Percentiles rank a stretch among this genome's conserved stretches.
Evolutionary conservation across 2,113 vertebrate species (phyloP).

Genomic region (Amblyopsis rosae): DNA sequence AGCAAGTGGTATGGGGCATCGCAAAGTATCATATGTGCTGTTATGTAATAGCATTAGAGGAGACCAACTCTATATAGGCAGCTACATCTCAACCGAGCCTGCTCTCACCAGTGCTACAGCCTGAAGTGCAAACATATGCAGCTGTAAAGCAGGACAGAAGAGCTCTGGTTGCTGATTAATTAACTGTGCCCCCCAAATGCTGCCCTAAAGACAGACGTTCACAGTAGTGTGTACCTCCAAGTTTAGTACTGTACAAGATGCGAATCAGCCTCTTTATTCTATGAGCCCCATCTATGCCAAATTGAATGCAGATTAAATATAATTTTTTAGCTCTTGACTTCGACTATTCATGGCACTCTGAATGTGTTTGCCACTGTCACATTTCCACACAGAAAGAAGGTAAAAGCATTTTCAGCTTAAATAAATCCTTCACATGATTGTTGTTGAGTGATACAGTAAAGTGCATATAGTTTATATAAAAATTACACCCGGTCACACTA

Average conservation of each 20-base stretch:
- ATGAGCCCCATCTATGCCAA: conserved; percentile 95
- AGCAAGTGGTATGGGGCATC: background rate
- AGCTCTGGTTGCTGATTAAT: conserved; percentile 94
- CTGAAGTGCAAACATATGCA: conserved; percentile 94
- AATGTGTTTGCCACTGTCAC: conserved; percentile 79
- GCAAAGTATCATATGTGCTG: conserved; percentile 6
- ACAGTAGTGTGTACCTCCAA: conserved; percentile 85
- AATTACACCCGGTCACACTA: background rate
- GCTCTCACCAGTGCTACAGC: conserved; percentile 85
- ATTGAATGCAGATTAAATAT: conserved; percentile 98
- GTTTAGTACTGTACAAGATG: conserved; percentile 93
- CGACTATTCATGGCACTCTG: conserved; percentile 88
- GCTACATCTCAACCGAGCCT: conserved; percentile 85
- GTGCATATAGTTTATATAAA: background rate
- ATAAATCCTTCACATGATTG: conserved; percentile 55
- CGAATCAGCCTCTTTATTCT: conserved; percentile 92
- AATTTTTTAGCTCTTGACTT: conserved; percentile 98
- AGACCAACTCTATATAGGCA: conserved; percentile 86
- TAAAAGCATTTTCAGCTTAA: conserved; percentile 71
- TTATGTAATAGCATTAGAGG: conserved; percentile 77
- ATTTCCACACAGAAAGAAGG: conserved; percentile 86
- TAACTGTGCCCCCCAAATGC: conserved; percentile 74
- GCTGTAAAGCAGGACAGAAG: conserved; percentile 86
- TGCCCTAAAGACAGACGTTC: conserved; percentile 80
- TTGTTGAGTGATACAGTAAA: conserved; percentile 27